Percentiles rank a stretch among this genome's conserved stretches.
These are phyloP conservation scores for Microtus oregoni DNA, from an alignment of 2,113 vertebrate genomes.

Conservation along the genomic window DNA sequence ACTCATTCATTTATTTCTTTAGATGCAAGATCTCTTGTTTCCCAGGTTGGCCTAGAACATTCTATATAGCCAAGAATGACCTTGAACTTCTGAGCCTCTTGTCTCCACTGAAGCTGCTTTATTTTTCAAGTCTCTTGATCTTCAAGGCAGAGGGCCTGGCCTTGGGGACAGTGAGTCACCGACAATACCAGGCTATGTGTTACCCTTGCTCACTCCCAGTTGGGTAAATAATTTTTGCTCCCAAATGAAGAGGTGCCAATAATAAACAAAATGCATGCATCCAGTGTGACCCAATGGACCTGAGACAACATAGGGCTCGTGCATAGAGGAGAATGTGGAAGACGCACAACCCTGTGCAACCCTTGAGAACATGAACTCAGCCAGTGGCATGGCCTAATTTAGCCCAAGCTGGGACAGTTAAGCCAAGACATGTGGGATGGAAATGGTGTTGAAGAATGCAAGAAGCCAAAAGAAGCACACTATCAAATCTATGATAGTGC, in stretches of 20 bases:
- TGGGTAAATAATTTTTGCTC: constrained; percentile 8
- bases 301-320: neutral
- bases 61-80: neutral
- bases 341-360: neutral
- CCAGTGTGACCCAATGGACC: neutral
- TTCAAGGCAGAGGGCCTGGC: neutral
- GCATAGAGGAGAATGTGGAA: neutral
- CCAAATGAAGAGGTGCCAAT: constrained; percentile 1
- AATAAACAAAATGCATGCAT: constrained; percentile 33
- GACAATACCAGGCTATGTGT: neutral
- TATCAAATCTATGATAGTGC: constrained; percentile 22
- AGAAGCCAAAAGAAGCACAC: constrained; percentile 55
- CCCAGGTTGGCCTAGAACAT: neutral
- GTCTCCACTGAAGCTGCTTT: constrained; percentile 6
- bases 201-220: neutral
- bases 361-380: constrained; percentile 62
- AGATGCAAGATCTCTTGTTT: too few relatives aligned
- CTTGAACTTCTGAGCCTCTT: neutral
- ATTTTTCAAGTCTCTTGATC: neutral
- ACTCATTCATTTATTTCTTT: neutral
- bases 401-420: constrained; percentile 78
- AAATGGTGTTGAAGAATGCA: constrained; percentile 52
- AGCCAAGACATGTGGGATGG: constrained; percentile 72
- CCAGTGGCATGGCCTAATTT: constrained; percentile 63
- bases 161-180: neutral